Percentiles rank a stretch among this genome's conserved stretches.
These are phyloP conservation scores for Paramuricea clavata DNA, from an alignment of 92 coral and sea anemone species.

Conservation along the genomic window DNA sequence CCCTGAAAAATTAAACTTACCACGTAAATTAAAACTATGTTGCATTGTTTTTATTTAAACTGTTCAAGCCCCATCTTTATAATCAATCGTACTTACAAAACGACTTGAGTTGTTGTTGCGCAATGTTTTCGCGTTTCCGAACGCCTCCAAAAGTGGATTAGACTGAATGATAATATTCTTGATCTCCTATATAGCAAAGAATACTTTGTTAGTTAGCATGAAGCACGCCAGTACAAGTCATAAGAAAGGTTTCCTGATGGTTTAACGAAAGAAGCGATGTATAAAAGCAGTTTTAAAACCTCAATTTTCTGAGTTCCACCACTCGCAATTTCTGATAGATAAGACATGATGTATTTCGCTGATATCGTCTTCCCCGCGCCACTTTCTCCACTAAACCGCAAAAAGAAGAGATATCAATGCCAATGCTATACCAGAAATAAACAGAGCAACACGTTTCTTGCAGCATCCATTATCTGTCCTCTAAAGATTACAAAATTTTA, in stretches of 20 bases:
- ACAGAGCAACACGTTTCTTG: not conserved
- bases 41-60: not conserved
- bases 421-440: not conserved
- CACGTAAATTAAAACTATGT: not conserved
- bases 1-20: slow-evolving; percentile 60
- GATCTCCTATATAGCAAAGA: slow-evolving; percentile 64
- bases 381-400: slow-evolving; percentile 82
- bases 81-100: slow-evolving; percentile 69
- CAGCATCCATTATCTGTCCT: too few relatives aligned
- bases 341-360: slow-evolving; percentile 91
- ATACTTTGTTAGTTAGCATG: not conserved
- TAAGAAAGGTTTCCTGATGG: too few relatives aligned
- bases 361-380: slow-evolving; percentile 97
- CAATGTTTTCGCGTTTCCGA: slow-evolving; percentile 96
- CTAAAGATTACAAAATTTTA: too few relatives aligned
- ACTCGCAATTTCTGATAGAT: slow-evolving; percentile 83
- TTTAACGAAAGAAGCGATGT: too few relatives aligned
- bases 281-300: slow-evolving; percentile 40
- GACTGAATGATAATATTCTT: slow-evolving; percentile 90
- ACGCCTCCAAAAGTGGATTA: slow-evolving; percentile 92
- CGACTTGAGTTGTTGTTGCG: slow-evolving; percentile 96
- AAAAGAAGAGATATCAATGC: not conserved
- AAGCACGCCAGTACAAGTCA: not conserved
- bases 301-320: slow-evolving; percentile 87
- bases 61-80: not conserved